Conservation (phyloP, 1,140 invertebrate genomes). For the Rhopalosiphum padi region DNA sequence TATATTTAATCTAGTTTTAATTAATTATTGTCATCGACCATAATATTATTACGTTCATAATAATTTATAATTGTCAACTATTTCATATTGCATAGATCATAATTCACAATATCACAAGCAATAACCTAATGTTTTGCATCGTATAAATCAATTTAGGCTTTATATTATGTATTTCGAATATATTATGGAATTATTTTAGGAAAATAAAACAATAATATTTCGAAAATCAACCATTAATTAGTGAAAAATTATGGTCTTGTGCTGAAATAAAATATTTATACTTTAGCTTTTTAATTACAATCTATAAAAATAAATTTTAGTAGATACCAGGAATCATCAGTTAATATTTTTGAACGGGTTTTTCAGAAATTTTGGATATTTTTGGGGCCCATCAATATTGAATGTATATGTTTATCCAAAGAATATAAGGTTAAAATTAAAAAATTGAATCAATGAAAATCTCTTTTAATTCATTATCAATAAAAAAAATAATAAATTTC, state of each 20-base stretch:
- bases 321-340: too few species aligned
- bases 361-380: too few species aligned
- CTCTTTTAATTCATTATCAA: too few species aligned
- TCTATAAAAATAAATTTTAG: too few species aligned
- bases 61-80: neutral
- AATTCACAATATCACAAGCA: neutral
- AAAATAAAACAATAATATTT: neutral
- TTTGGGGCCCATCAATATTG: too few species aligned
- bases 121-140: neutral
- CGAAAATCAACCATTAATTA: neutral
- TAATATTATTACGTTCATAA: neutral
- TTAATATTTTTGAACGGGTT: too few species aligned
- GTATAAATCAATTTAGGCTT: neutral
- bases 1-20: neutral
- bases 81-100: neutral
- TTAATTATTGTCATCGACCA: neutral
- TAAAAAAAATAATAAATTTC: too few species aligned
- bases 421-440: too few species aligned
- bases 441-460: too few species aligned
- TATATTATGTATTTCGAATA: neutral
- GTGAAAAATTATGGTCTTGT: neutral
- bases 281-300: neutral
- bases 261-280: neutral
- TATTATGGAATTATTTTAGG: neutral
- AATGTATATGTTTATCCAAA: too few species aligned